A percentile compares a stretch with the other conserved stretches of the same genome.
phyloP scores from a whole-genome alignment of 2,888 invertebrate species.

The Pharmacophagus antenor region DNA sequence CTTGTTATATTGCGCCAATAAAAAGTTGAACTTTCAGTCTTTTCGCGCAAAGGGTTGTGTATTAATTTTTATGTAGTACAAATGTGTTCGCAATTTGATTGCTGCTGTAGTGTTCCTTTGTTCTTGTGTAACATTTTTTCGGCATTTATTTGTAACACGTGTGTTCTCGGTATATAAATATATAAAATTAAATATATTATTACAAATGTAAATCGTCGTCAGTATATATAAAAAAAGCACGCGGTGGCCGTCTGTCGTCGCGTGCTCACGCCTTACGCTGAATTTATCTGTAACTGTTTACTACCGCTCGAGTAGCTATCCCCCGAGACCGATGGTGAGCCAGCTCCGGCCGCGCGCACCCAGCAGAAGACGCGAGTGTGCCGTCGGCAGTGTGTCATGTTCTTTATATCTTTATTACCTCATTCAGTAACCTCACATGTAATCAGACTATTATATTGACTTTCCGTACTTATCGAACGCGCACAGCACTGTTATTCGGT shows the following conservation, averaged over 20 bases:
- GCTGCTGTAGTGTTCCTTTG: slow-evolving; percentile 80
- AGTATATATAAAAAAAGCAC: slow-evolving; percentile 54
- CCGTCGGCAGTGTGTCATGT: slow-evolving; percentile 49
- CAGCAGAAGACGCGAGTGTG: too few relatives aligned
- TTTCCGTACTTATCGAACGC: slow-evolving; percentile 69
- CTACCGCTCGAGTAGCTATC: slow-evolving; percentile 13
- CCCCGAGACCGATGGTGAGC: slow-evolving; percentile 30
- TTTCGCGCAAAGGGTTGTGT: slow-evolving; percentile 81
- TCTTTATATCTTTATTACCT: slow-evolving; percentile 66
- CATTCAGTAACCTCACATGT: slow-evolving; percentile 72
- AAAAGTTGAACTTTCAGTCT: slow-evolving; percentile 79
- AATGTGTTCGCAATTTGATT: slow-evolving; percentile 81
- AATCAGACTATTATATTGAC: slow-evolving; percentile 58
- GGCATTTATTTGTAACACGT: slow-evolving; percentile 72
- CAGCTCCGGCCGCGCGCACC: slow-evolving; percentile 34
- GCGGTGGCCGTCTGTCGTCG: slow-evolving; percentile 15
- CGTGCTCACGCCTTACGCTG: slow-evolving; percentile 26
- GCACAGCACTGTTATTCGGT: slow-evolving; percentile 79
- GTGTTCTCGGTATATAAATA: slow-evolving; percentile 48
- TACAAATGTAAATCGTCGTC: slow-evolving; percentile 53
- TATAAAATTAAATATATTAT: slow-evolving; percentile 35
- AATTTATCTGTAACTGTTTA: slow-evolving; percentile 16
- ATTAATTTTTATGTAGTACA: slow-evolving; percentile 81
- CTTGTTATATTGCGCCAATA: slow-evolving; percentile 61
- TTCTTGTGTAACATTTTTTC: slow-evolving; percentile 71